These are phyloP conservation scores for Macropis europaea DNA, from an alignment of 2,888 invertebrate genomes.

Conservation along the genomic window DNA sequence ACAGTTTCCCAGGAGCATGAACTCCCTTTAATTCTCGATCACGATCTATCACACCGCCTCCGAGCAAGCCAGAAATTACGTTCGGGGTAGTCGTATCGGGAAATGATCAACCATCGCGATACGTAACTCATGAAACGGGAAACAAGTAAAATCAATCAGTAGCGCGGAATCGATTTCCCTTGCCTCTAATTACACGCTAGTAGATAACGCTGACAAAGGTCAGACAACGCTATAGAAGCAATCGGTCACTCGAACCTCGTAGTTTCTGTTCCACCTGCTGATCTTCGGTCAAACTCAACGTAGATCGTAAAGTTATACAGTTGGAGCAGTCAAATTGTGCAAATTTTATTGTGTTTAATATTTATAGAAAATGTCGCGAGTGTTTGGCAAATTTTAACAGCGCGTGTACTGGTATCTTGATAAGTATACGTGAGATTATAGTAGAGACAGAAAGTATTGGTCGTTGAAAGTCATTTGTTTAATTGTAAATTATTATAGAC, in stretches of 20 bases:
- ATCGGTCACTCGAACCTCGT: not conserved
- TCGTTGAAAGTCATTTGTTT: too few species aligned
- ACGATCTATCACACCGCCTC: not conserved
- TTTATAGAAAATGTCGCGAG: too few species aligned
- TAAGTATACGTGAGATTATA: too few species aligned
- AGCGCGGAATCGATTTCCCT: slow-evolving; percentile 24
- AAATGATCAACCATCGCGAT: slow-evolving; percentile 15
- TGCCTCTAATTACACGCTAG: slow-evolving; percentile 25
- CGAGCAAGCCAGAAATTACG: slow-evolving; percentile 3
- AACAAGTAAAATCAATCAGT: slow-evolving; percentile 30
- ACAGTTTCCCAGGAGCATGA: not conserved
- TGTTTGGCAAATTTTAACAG: too few species aligned
- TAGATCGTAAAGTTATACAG: too few species aligned
- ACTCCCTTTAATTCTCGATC: not conserved
- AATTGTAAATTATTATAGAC: too few species aligned
- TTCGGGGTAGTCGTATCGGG: not conserved
- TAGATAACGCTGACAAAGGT: slow-evolving; percentile 33
- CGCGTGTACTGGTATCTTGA: too few species aligned
- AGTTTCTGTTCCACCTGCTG: too few species aligned
- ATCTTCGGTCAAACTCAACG: too few species aligned
- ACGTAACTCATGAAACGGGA: slow-evolving; percentile 22
- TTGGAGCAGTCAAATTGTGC: too few species aligned
- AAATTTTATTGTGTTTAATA: too few species aligned
- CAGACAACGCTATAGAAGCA: slow-evolving; percentile 10
- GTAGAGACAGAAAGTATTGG: too few species aligned